phyloP scores from a whole-genome alignment of 2,113 vertebrate genomes.

The Chloropsis hardwickii region DNA sequence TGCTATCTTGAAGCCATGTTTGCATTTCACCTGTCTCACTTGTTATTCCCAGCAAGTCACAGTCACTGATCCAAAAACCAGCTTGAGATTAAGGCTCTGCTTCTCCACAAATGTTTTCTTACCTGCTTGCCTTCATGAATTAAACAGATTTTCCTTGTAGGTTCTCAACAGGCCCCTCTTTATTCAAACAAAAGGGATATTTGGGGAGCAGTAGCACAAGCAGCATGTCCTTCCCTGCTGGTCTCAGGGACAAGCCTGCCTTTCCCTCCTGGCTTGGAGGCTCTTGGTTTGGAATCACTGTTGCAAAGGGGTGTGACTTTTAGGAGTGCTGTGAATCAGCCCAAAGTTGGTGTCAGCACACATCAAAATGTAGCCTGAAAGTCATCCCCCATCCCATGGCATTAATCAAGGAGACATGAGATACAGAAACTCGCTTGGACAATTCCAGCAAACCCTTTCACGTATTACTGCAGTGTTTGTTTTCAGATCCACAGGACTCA shows the following conservation, averaged over 20 bases:
- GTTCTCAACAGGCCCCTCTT: not conserved
- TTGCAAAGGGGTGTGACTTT: not conserved
- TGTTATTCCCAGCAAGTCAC: not conserved
- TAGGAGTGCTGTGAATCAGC: not conserved
- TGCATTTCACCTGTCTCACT: not conserved
- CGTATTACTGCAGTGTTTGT: not conserved
- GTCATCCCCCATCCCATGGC: not conserved
- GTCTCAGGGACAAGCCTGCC: not conserved
- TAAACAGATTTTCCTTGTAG: not conserved
- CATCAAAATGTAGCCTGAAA: not conserved
- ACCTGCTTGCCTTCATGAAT: not conserved
- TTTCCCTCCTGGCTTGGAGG: not conserved
- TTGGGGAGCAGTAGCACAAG: not conserved
- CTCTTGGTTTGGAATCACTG: not conserved
- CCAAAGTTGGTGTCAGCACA: not conserved
- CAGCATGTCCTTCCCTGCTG: not conserved
- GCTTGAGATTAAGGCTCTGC: not conserved
- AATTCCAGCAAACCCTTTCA: not conserved
- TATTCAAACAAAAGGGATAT: not conserved
- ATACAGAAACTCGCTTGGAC: not conserved
- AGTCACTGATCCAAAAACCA: not conserved
- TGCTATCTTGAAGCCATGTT: not conserved
- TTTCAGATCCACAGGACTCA: not conserved
- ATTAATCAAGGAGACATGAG: not conserved
- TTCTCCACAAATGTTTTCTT: not conserved